Percentiles rank a stretch among this genome's conserved stretches.
Evolutionary conservation across 2,797 vertebrate genomes (phyloP).

Genomic region (Pangasius larnaudii): DNA sequence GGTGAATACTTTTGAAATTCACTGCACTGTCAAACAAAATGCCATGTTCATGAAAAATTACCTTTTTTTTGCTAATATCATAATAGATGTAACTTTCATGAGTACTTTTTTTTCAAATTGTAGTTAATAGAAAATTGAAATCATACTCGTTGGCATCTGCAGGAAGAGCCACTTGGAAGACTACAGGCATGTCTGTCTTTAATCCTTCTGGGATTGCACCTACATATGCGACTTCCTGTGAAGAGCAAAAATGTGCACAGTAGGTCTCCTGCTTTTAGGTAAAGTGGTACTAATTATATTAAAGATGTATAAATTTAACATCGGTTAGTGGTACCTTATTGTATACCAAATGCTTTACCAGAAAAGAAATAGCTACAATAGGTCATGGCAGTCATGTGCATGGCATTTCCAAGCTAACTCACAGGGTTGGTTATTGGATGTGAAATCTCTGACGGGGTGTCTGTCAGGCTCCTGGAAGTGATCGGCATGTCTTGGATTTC

Average conservation of each 20-base stretch:
- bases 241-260: background rate
- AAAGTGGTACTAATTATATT: background rate
- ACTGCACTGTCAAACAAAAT: background rate
- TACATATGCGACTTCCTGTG: background rate
- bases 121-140: background rate
- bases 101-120: background rate
- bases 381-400: background rate
- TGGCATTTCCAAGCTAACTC: background rate
- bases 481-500: background rate
- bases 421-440: background rate
- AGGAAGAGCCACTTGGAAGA: background rate
- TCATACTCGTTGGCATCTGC: background rate
- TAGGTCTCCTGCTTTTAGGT: background rate
- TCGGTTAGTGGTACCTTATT: rapidly evolving
- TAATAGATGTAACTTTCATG: background rate
- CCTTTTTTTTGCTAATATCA: background rate
- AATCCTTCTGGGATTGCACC: background rate
- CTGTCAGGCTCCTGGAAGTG: background rate
- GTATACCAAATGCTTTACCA: background rate
- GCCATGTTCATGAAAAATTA: background rate
- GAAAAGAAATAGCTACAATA: background rate
- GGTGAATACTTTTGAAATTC: background rate
- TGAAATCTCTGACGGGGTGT: background rate
- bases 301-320: background rate
- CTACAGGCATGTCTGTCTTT: background rate